These are phyloP conservation scores for Lemur catta DNA, from an alignment of 2,797 vertebrate species.

Conservation along the genomic window DNA sequence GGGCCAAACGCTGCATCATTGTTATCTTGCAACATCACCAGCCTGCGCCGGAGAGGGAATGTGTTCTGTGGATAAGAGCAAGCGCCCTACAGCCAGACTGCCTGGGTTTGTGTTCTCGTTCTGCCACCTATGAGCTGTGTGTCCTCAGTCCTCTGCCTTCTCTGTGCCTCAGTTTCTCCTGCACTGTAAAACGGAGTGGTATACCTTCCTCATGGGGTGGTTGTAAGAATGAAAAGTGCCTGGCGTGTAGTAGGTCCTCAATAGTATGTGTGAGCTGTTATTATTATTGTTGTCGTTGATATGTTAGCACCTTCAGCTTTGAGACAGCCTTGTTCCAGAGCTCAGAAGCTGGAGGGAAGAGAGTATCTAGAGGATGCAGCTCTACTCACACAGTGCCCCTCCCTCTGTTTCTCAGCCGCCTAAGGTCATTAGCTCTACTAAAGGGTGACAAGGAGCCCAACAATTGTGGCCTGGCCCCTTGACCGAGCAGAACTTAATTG, in stretches of 20 bases:
- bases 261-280: rapidly evolving
- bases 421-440: not conserved
- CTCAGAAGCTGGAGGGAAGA: not conserved
- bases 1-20: rapidly evolving
- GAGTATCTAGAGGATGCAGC: not conserved
- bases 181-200: not conserved
- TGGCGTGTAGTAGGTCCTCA: not conserved
- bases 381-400: not conserved
- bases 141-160: not conserved
- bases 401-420: not conserved
- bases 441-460: not conserved
- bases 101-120: not conserved
- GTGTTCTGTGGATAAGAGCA: not conserved
- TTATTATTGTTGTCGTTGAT: not conserved
- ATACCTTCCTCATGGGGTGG: rapidly evolving
- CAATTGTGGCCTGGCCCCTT: not conserved
- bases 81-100: not conserved
- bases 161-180: not conserved
- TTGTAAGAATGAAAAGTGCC: not conserved
- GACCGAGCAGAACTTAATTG: not conserved
- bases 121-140: not conserved
- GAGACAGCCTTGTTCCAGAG: not conserved
- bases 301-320: not conserved
- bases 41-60: not conserved
- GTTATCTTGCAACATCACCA: not conserved